Evolutionary conservation across 2,113 vertebrate species (phyloP), one percentile per base, ranked within the genome.

Genomic region (Paracanthobrama guichenoti): DNA sequence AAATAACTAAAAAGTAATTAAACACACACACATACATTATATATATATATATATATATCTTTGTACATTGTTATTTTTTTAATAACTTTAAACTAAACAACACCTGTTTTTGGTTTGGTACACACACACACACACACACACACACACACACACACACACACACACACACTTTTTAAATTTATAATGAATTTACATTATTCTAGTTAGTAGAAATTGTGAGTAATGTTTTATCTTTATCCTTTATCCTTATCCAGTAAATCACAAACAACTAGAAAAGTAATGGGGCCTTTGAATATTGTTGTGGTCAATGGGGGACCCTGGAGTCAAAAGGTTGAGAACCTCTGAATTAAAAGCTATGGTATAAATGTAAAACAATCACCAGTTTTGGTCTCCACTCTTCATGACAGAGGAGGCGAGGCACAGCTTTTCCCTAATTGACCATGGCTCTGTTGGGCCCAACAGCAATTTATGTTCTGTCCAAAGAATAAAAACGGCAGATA

Each of bases 331-430:
- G 31, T 20, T 71, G 3, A 42, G 67, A n/a, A 71, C 31, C 18
- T 22, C 35, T 71, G 11, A 64, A 64, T 64, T n/a, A 24, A 72
- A 39, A 46, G 39, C 69, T 24, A 67, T 20, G 16, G 20, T 31
- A 20, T 53, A 75, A 24, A 28, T 16, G 16, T 10, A 85, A 35
- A 28, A 13, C 44, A 13, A 92, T 91, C 92, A 98, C 97, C 97
- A 99, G 92, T 99, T 99, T 92, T 98, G 97, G 93, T 99, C 97
- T 39, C 97, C 97, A 86, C 97, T 99, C 88, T 97, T 96, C 97
- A 99, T 99, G 87, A 99, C 97, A 64, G 97, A 99, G 78, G 97
- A 97, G 46, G 97, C 97, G 90, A 99, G 93, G 91, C 97, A 99
- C 76, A 99, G 92, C 89, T 99, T 99, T 93, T 99, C 97, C 75